Evolutionary conservation across 1,140 invertebrate species (phyloP).

Genomic region (Hyles vespertilio): DNA sequence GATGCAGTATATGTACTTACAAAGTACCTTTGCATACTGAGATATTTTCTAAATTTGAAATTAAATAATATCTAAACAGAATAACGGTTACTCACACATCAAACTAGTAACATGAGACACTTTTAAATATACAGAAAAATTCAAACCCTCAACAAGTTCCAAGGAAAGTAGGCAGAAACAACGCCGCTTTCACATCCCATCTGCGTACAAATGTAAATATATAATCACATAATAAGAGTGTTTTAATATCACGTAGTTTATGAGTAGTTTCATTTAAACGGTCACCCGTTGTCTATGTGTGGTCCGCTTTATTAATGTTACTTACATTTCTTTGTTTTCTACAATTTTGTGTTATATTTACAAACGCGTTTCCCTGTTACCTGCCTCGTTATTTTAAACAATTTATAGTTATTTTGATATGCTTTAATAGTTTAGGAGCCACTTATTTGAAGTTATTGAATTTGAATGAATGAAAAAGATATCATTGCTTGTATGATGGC

Average conservation of each 20-base stretch:
- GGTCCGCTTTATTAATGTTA: constrained; percentile 6
- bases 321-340: constrained; percentile 9
- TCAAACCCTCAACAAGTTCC: no score
- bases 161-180: neutral
- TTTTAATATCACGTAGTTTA: constrained; percentile 29
- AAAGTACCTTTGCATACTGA: no score
- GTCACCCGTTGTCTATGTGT: constrained; percentile 12
- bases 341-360: neutral
- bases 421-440: neutral
- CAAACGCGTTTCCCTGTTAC: neutral
- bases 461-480: no score
- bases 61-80: no score
- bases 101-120: no score
- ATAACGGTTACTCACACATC: no score
- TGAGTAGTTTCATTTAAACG: constrained; percentile 9
- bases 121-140: no score
- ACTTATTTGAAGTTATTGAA: no score
- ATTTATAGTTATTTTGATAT: neutral
- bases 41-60: no score
- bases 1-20: no score
- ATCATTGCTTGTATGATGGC: no score
- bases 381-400: neutral
- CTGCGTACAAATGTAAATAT: neutral
- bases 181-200: neutral
- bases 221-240: constrained; percentile 11